Percentiles rank a stretch among this genome's conserved stretches.
These are phyloP conservation scores for Tyrannus savana DNA, from an alignment of 2,113 vertebrate species.

Conservation along the genomic window DNA sequence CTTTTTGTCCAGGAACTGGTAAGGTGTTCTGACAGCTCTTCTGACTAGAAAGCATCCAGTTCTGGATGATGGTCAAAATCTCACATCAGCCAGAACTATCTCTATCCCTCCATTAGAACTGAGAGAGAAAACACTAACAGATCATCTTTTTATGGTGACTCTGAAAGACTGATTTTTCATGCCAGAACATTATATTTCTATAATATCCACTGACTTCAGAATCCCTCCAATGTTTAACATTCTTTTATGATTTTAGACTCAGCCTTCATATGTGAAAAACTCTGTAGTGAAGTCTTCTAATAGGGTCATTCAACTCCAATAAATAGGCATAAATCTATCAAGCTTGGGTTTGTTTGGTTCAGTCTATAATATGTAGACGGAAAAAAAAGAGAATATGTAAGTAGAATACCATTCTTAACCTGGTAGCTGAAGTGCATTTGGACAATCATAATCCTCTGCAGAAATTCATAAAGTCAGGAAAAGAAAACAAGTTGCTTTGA, in stretches of 20 bases:
- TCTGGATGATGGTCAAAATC: not conserved
- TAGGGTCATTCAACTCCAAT: not conserved
- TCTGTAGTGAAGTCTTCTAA: not conserved
- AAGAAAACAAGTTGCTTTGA: not conserved
- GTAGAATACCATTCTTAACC: not conserved
- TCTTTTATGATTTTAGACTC: not conserved
- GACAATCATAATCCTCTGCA: not conserved
- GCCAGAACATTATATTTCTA: not conserved
- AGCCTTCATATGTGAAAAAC: not conserved
- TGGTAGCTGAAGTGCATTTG: not conserved
- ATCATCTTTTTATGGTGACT: not conserved
- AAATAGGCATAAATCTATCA: not conserved
- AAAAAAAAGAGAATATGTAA: not conserved
- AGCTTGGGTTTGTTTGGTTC: not conserved
- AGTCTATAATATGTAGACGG: not conserved
- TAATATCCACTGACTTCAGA: not conserved
- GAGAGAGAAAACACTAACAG: not conserved
- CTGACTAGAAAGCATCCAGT: not conserved
- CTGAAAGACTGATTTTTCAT: not conserved
- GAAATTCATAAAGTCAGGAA: not conserved
- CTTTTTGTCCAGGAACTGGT: not conserved
- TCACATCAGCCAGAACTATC: not conserved
- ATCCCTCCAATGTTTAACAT: not conserved
- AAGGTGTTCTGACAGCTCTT: not conserved
- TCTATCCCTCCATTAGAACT: not conserved